Evolutionary conservation across 2,113 vertebrate genomes (phyloP).

Genomic region (Caranx melampygus): DNA sequence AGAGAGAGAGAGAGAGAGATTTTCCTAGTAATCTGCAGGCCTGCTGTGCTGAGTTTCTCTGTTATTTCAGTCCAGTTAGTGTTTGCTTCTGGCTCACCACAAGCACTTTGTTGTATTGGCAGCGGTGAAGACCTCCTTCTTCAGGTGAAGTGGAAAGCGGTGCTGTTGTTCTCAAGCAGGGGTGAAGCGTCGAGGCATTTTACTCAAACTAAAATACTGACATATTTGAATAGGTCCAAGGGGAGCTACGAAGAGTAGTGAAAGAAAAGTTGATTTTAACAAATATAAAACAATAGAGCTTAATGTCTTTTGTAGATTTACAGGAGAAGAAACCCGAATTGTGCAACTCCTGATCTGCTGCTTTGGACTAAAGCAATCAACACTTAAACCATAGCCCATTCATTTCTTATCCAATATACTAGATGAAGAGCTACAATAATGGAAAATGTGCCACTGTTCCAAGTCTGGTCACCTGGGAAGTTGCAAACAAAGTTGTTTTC

Average conservation of each 20-base stretch:
- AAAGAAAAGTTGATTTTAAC: background rate
- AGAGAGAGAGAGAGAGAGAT: background rate
- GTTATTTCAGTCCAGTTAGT: conserved; percentile 36
- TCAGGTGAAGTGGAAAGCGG: conserved; percentile 27
- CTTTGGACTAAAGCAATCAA: no score
- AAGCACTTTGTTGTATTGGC: conserved; percentile 8
- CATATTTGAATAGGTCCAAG: background rate
- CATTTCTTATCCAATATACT: no score
- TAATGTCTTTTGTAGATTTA: no score
- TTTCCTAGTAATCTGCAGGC: conserved; percentile 40
- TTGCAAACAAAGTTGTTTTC: no score
- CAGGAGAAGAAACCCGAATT: no score
- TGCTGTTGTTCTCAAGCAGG: background rate
- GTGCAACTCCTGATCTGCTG: no score
- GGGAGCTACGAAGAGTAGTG: background rate
- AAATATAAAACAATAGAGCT: no score
- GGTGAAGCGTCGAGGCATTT: background rate
- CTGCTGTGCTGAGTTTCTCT: conserved; percentile 45
- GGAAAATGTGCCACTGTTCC: no score
- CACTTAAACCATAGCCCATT: no score
- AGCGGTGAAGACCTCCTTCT: conserved; percentile 12
- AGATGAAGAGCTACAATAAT: no score
- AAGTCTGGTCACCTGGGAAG: no score
- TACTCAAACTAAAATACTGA: background rate
- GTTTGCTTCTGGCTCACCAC: conserved; percentile 39